Conservation (phyloP, 2,888 invertebrate species). For the Augiades crinisus region DNA sequence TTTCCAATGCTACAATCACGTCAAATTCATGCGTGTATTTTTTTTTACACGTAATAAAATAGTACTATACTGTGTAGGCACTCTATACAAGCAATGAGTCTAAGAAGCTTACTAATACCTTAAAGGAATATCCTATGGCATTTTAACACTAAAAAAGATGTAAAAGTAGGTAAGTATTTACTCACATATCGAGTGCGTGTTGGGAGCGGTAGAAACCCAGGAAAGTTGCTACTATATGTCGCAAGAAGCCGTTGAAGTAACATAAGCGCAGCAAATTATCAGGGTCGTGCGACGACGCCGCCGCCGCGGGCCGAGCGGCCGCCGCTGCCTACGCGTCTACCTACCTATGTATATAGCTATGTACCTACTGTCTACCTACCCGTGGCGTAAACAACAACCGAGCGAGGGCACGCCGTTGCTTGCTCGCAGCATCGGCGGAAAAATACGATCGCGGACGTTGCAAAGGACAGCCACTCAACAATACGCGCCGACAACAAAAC, state of each 20-base stretch:
- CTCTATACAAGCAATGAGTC: neutral
- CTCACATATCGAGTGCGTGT: slow-evolving; percentile 42
- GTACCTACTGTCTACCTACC: slow-evolving; percentile 43
- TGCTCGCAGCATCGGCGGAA: slow-evolving; percentile 52
- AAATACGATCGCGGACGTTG: slow-evolving; percentile 62
- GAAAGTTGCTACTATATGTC: slow-evolving; percentile 65
- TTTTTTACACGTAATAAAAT: too few relatives aligned
- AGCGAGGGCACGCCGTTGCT: slow-evolving; percentile 44
- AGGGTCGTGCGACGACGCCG: slow-evolving; percentile 72
- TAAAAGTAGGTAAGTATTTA: slow-evolving; percentile 27
- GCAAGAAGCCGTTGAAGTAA: slow-evolving; percentile 80
- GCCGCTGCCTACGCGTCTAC: slow-evolving; percentile 64
- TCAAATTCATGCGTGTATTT: too few relatives aligned
- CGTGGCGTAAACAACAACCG: slow-evolving; percentile 51
- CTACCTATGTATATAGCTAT: slow-evolving; percentile 44
- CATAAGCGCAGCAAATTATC: slow-evolving; percentile 79
- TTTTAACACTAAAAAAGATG: neutral
- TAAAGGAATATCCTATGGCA: neutral
- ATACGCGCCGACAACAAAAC: slow-evolving; percentile 41
- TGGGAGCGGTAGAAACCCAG: slow-evolving; percentile 58
- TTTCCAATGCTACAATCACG: too few relatives aligned
- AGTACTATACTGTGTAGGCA: too few relatives aligned
- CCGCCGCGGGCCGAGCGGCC: slow-evolving; percentile 57
- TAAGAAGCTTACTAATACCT: neutral
- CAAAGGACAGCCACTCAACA: slow-evolving; percentile 55